These are phyloP conservation scores for Deladenus siricidicola DNA, from an alignment of 2,888 invertebrate genomes.

Conservation along the genomic window DNA sequence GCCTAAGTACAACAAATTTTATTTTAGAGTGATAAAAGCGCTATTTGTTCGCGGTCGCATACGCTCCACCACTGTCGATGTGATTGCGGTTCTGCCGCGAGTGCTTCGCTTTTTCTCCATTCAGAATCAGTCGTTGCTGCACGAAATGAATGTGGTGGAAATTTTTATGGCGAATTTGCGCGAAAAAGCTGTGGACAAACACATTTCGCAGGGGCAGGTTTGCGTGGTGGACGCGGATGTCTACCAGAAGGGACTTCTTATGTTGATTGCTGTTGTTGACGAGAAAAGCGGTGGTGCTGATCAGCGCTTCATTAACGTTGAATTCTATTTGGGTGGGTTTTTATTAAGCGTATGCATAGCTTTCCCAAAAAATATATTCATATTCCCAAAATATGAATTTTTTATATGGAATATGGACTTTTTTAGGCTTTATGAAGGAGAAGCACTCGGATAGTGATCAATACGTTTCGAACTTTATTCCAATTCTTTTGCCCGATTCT, in stretches of 20 bases:
- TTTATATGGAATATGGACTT: too few relatives aligned
- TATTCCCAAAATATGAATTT: too few relatives aligned
- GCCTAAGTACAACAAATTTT: not conserved
- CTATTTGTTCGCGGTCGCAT: conserved; percentile 14
- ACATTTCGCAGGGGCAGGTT: not conserved
- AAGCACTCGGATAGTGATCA: not conserved
- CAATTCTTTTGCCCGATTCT: conserved; percentile 5
- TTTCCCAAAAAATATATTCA: too few relatives aligned
- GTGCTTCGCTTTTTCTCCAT: conserved; percentile 22
- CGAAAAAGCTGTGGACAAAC: not conserved
- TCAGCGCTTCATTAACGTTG: not conserved
- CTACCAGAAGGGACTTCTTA: conserved; percentile 12
- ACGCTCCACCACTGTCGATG: conserved; percentile 9
- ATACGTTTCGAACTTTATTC: not conserved
- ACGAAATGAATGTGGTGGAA: conserved; percentile 17
- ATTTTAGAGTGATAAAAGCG: conserved; percentile 21
- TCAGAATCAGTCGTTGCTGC: not conserved
- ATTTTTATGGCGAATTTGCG: not conserved
- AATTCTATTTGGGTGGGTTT: conserved; percentile 11
- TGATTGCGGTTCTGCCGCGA: conserved; percentile 13
- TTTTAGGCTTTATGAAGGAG: conserved; percentile 14
- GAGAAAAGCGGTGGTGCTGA: not conserved
- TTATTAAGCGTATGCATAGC: too few relatives aligned
- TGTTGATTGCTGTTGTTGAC: conserved; percentile 9
- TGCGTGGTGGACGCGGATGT: conserved; percentile 13